Base-by-base conservation (phyloP, 2,888 invertebrate species). In the Euplagia quadripunctaria region DNA sequence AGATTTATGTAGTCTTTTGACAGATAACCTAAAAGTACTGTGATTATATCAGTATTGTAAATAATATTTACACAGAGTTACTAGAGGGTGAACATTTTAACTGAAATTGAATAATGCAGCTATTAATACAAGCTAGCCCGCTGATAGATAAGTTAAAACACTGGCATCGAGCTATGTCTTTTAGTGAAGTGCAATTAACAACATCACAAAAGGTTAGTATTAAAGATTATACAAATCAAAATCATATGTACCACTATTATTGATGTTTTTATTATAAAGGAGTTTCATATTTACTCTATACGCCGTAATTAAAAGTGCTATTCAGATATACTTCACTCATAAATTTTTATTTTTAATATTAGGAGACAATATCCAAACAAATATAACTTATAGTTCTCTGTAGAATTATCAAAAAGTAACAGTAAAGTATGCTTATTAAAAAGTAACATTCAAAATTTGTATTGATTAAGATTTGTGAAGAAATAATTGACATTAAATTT, bases 141-240 rank as follows among this genome's bases (percentile, higher is more conserved):
- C 89, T 96, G 76, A 85, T 96, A 76, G 96, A 96, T 77, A 96
- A 96, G 90, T 87, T 97, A 78, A 96, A 96, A 83, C 91, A 96
- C 83, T 93, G 96, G 88, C 96, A 95, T 80, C 96, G 96, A 79
- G 88, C 91, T 72, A 85, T 95, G 78, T 92, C 94, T 69, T 94
- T 94, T 84, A 92, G 87, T 84, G 92, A 96, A 87, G 92, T 97
- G 82, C 94, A 96, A 76, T 92, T 97, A 83, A 96, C 97, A 79
- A 97, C 97, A 81, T 97, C 97, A 72, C 97, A 97, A 94, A 97
- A 97, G 97, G 97, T 98, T 91, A 82, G 82, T 85, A 76, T 64
- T 69, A 49, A 31, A 49, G 31, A 31, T 64, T 49, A 11, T 46
- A 46, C 6, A 49, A 66, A 66, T 51, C 14, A 49, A 49, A 66